These are phyloP conservation scores for Dolichotis patagonum DNA, from an alignment of 2,113 vertebrate genomes.

Conservation along the genomic window DNA sequence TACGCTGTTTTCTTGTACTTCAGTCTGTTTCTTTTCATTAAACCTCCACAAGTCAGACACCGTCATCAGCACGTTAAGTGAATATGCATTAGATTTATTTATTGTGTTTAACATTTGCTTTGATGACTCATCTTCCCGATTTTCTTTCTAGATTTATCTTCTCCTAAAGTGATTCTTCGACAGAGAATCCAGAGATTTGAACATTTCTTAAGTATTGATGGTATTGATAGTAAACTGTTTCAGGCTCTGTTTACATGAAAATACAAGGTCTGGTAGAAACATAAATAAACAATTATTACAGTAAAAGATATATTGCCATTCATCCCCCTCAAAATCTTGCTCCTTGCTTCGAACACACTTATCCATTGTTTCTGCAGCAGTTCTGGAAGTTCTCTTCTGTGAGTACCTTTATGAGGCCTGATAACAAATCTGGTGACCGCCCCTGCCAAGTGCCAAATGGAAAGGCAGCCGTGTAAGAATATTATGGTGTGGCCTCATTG, in stretches of 20 bases:
- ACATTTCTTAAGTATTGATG: background rate
- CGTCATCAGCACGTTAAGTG: background rate
- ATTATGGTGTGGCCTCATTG: background rate
- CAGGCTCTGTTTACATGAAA: slow-evolving; percentile 18
- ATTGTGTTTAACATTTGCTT: background rate
- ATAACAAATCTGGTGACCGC: background rate
- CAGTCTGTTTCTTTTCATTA: background rate
- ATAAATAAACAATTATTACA: background rate
- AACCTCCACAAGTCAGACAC: background rate
- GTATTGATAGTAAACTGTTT: background rate
- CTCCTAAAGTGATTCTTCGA: slow-evolving; percentile 1
- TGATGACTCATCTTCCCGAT: background rate
- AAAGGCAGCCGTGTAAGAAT: background rate
- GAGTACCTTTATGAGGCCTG: background rate
- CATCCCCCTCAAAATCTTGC: background rate
- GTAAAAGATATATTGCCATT: background rate
- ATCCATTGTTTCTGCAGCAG: background rate
- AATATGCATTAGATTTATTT: background rate
- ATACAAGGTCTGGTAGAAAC: background rate
- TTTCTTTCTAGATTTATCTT: background rate
- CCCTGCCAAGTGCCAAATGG: background rate
- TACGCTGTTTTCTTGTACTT: background rate
- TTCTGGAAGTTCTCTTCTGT: background rate
- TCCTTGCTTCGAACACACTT: background rate
- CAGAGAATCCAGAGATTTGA: background rate